Evolutionary conservation across 2,113 vertebrate genomes (phyloP).

Genomic region (Atherinomorus stipes): DNA sequence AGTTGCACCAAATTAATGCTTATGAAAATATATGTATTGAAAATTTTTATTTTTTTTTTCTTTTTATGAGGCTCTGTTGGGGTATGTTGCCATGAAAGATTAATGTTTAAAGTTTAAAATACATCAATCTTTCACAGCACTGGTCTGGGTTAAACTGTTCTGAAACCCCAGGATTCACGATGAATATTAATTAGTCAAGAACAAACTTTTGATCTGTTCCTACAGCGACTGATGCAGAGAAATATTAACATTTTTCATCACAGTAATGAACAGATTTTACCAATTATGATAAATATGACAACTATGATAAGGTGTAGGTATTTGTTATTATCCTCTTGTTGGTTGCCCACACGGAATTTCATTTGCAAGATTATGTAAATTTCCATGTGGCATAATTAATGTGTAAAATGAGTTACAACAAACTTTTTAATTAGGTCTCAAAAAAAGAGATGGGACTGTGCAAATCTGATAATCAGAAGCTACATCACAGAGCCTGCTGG

Average conservation of each 20-base stretch:
- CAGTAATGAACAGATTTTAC: neutral
- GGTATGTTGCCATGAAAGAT: conserved; percentile 66
- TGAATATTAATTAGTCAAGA: conserved; percentile 58
- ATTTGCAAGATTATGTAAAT: conserved; percentile 7
- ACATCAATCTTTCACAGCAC: conserved; percentile 71
- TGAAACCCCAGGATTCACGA: conserved; percentile 35
- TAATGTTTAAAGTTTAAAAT: conserved; percentile 69
- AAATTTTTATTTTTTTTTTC: conserved; percentile 44
- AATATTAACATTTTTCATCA: conserved; percentile 10
- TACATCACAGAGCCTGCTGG: conserved; percentile 45
- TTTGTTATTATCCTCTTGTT: conserved; percentile 14
- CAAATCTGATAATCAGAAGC: conserved; percentile 47
- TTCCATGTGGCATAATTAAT: conserved; percentile 18
- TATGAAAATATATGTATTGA: conserved; percentile 39
- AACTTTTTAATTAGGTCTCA: conserved; percentile 40
- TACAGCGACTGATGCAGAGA: neutral
- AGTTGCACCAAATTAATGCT: conserved; percentile 41
- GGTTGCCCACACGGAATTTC: conserved; percentile 2
- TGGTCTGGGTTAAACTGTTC: conserved; percentile 59
- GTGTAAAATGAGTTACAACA: conserved; percentile 5
- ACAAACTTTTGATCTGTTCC: conserved; percentile 1
- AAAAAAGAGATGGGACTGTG: conserved; percentile 33
- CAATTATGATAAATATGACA: conserved; percentile 8
- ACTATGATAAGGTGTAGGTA: conserved; percentile 1
- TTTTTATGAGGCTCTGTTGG: conserved; percentile 33